These are phyloP conservation scores for Patella depressa DNA, from an alignment of 2,888 invertebrate genomes.

Conservation along the genomic window DNA sequence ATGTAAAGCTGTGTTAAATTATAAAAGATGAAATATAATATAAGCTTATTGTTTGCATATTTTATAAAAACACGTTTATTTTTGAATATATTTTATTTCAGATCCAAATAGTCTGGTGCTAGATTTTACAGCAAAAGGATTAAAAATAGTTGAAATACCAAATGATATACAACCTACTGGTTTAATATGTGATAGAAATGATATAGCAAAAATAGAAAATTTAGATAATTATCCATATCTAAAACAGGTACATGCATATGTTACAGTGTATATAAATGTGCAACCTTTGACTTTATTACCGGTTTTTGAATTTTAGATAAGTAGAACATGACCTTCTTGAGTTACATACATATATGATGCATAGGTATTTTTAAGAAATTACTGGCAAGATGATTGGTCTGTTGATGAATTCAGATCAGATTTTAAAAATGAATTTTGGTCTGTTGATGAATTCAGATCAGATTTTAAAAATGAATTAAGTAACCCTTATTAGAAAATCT, in stretches of 20 bases:
- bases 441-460: too few species aligned
- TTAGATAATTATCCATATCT: conserved; percentile 85
- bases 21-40: too few species aligned
- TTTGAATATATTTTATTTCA: conserved; percentile 26
- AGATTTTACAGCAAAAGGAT: conserved; percentile 83
- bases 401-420: too few species aligned
- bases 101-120: conserved; percentile 68
- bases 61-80: too few species aligned
- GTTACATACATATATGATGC: not conserved
- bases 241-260: conserved; percentile 57
- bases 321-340: not conserved
- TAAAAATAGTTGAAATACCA: conserved; percentile 81
- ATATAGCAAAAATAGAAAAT: conserved; percentile 24
- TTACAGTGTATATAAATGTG: too few species aligned
- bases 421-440: too few species aligned
- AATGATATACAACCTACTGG: conserved; percentile 72
- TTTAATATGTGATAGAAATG: conserved; percentile 75
- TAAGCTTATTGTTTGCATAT: too few species aligned
- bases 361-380: too few species aligned
- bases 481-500: not conserved
- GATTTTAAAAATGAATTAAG: too few species aligned
- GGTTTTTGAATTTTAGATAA: not conserved
- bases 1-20: too few species aligned
- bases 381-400: too few species aligned
- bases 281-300: too few species aligned